Evolutionary conservation across 92 coral and sea anemone genomes (phyloP), one percentile per base, ranked within the genome.

Genomic region (Diadumene lineata): DNA sequence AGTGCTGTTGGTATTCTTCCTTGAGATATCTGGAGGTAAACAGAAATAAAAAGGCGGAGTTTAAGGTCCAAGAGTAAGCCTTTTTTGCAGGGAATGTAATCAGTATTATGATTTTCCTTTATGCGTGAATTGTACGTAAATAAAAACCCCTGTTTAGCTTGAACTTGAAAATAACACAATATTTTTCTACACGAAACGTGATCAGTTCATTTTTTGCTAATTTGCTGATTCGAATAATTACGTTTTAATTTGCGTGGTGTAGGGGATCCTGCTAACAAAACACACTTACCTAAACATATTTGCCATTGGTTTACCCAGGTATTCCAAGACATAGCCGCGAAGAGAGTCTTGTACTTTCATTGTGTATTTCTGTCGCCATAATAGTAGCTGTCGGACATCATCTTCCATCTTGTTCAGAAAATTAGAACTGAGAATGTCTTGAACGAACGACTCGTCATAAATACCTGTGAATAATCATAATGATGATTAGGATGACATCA

Each of bases 391-490:
- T 25, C 29, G 24, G 26, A 78, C 57, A 32, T 78, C 68, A 44
- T 81, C 44, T 67, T 88, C 70, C 79, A 91, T 69, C 34, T 75
- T 66, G 17, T 77, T 69, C 11, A 85, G 53, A 72, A 91, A 91
- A 4, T 64, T 60, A 19, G 85, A 25, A 15, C 50, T 26, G 13
- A 87, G 38, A 34, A 87, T 26, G 8, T 7, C 16, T 26, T 58
- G 60, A 1, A 84, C 89, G 70, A 25, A 79, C 56, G 48, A 22
- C 31, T 84, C 89, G 29, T 74, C 66, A 1, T 79, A 77, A 53
- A 84, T 79, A 18, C 89, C 89, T 84, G 46, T 30, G 66, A 56
- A 55, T 11, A 26, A 0, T 30, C 10, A 57, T n/a, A 57, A 38
- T 38, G 48, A 38, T 38, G 7, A 38, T 38, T 6, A 6, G 6